These are phyloP conservation scores for Paracentrotus lividus DNA, from an alignment of 53 echinoderm and acorn worm genomes.

Conservation along the genomic window DNA sequence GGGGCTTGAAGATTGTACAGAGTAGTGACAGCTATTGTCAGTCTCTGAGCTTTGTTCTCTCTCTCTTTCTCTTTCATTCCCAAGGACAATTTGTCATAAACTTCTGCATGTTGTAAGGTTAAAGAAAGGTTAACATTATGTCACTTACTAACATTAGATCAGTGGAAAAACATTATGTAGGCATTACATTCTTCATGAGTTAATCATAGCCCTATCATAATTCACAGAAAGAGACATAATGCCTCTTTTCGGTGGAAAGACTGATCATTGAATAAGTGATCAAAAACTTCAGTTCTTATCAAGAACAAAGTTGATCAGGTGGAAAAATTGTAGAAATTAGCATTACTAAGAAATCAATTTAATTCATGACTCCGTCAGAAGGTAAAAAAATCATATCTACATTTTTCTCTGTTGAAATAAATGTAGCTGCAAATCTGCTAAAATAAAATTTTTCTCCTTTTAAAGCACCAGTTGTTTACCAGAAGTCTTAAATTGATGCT, in stretches of 20 bases:
- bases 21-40: conserved; percentile 64
- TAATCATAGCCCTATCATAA: conserved; percentile 3
- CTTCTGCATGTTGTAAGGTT: conserved; percentile 21
- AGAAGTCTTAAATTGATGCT: too few relatives aligned
- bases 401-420: too few relatives aligned
- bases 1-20: conserved; percentile 26
- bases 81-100: conserved; percentile 24
- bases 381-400: too few relatives aligned
- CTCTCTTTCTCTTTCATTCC: conserved; percentile 34
- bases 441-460: too few relatives aligned
- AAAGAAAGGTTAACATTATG: conserved; percentile 45
- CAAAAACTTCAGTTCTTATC: not conserved
- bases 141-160: conserved; percentile 53
- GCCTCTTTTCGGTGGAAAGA: not conserved
- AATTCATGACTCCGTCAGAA: too few relatives aligned
- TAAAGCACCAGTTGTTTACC: too few relatives aligned
- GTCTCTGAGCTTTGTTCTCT: conserved; percentile 48
- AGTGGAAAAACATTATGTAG: not conserved
- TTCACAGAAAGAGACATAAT: not conserved
- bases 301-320: not conserved
- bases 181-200: not conserved
- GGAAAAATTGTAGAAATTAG: not conserved
- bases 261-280: not conserved
- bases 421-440: too few relatives aligned
- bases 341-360: too few relatives aligned